These are phyloP conservation scores for Limnephilus marmoratus DNA, from an alignment of 2,888 invertebrate species.

Conservation along the genomic window DNA sequence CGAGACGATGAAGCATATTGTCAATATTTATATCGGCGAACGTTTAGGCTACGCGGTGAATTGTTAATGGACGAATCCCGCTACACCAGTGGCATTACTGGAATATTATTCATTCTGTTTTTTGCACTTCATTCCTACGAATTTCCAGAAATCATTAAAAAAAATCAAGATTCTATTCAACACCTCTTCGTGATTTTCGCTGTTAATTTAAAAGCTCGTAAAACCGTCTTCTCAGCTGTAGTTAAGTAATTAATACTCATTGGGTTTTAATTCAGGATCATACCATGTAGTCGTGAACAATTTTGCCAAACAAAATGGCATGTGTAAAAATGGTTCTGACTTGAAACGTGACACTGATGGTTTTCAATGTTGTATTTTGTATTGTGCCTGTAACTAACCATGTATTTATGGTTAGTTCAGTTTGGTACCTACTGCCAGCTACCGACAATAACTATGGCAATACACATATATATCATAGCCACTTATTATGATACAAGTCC, in stretches of 20 bases:
- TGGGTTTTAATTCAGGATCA: background rate
- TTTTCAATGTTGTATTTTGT: background rate
- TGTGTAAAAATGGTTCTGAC: background rate
- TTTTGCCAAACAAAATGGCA: background rate
- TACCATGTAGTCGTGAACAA: background rate
- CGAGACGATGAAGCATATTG: conserved; percentile 40
- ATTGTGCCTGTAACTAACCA: background rate
- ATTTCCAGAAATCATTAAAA: background rate
- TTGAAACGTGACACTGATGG: background rate
- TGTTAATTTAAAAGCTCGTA: background rate
- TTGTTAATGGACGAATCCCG: conserved; percentile 35
- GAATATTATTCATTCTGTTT: background rate
- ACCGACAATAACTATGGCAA: conserved; percentile 6
- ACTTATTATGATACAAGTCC: conserved; percentile 50
- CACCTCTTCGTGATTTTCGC: background rate
- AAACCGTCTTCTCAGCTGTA: background rate
- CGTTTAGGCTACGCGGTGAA: conserved; percentile 29
- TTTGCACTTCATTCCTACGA: background rate
- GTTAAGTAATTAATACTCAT: background rate
- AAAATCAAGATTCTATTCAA: background rate
- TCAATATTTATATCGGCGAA: conserved; percentile 54
- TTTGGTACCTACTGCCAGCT: too few relatives aligned
- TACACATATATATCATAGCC: conserved; percentile 33
- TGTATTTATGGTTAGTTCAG: background rate
- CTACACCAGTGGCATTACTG: background rate